A percentile compares a stretch with the other conserved stretches of the same genome.
Evolutionary conservation across 1,140 invertebrate species (phyloP).

Genomic region (Stegodyphus dumicola): DNA sequence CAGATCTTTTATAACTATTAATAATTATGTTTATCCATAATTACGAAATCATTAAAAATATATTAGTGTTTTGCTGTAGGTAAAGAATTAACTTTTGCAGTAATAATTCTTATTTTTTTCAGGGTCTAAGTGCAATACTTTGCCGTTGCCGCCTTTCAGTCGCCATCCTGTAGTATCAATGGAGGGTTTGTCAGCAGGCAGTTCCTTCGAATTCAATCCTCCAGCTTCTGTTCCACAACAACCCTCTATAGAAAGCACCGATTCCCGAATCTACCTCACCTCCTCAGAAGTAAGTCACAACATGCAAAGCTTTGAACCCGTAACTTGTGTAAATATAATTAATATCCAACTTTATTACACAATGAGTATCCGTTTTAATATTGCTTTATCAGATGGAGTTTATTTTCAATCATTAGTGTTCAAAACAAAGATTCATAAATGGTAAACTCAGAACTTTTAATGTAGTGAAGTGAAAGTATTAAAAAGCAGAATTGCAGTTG

Average conservation of each 20-base stretch:
- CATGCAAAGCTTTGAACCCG: too few species aligned
- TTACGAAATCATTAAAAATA: not conserved
- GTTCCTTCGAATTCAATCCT: conserved; percentile 44
- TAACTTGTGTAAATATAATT: too few species aligned
- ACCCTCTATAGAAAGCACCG: conserved; percentile 91
- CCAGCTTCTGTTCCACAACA: conserved; percentile 72
- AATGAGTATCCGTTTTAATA: too few species aligned
- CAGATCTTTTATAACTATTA: not conserved
- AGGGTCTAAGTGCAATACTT: conserved; percentile 52
- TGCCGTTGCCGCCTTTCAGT: conserved; percentile 53
- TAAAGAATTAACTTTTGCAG: not conserved
- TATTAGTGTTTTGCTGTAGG: not conserved
- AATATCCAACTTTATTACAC: too few species aligned
- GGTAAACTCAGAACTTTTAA: too few species aligned
- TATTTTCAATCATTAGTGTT: too few species aligned
- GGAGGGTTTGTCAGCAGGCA: conserved; percentile 45
- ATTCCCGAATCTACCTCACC: conserved; percentile 91
- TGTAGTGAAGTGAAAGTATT: too few species aligned
- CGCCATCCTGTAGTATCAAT: conserved; percentile 35
- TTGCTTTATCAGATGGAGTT: too few species aligned
- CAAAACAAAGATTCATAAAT: too few species aligned
- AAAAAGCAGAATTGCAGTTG: too few species aligned
- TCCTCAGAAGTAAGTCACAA: conserved; percentile 88
- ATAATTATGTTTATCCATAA: not conserved
- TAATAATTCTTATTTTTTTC: not conserved